Conservation (phyloP, 2,888 invertebrate species). For the Spilarctia lutea region DNA sequence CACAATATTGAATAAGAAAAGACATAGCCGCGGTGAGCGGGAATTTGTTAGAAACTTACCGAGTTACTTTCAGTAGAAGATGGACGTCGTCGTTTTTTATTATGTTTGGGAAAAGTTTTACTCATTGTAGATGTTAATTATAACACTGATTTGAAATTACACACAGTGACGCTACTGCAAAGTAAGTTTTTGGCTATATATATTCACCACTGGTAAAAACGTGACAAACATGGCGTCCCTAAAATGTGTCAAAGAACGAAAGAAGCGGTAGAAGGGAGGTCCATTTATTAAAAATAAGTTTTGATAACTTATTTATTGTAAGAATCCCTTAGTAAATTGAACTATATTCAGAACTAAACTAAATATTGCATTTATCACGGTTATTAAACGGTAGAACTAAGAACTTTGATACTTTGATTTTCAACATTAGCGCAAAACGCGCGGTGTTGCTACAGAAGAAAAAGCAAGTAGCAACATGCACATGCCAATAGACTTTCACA, state of each 20-base stretch:
- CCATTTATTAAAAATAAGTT: constrained; percentile 18
- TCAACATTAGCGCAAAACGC: constrained; percentile 32
- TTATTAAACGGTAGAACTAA: constrained; percentile 13
- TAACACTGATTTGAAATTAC: constrained; percentile 38
- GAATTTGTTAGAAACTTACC: constrained; percentile 74
- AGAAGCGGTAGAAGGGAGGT: constrained; percentile 55
- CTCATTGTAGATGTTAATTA: constrained; percentile 64
- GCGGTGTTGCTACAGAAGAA: constrained; percentile 37
- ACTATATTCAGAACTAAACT: constrained; percentile 11
- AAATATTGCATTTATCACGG: constrained; percentile 23
- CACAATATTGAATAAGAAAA: constrained; percentile 49
- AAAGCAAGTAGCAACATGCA: not conserved
- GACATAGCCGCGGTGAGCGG: constrained; percentile 68
- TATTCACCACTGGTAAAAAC: constrained; percentile 79
- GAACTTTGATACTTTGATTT: constrained; percentile 20
- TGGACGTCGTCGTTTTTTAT: constrained; percentile 66
- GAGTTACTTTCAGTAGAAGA: constrained; percentile 64
- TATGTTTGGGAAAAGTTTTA: constrained; percentile 63
- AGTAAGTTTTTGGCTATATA: constrained; percentile 62
- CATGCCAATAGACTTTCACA: too few relatives aligned
- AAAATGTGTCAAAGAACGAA: constrained; percentile 60
- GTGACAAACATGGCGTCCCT: constrained; percentile 84
- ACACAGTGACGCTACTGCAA: constrained; percentile 36
- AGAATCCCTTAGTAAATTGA: not conserved
- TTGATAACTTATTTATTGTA: constrained; percentile 5